Percentiles rank a stretch among this genome's conserved stretches.
Conservation (phyloP, 35 echinoderm and acorn worm species). For the Ophioderma brevispina region DNA sequence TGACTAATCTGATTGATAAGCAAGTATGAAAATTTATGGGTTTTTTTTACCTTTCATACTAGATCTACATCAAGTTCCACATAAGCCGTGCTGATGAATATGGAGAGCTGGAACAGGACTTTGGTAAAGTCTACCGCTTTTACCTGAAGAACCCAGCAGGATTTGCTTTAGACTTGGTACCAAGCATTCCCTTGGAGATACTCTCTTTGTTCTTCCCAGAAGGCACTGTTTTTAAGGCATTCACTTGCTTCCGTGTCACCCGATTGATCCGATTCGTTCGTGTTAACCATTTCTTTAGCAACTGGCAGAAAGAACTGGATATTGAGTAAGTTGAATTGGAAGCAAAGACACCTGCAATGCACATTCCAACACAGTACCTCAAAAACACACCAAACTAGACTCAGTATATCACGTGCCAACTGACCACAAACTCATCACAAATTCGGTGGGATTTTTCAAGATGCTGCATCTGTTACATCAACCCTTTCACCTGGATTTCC, state of each 20-base stretch:
- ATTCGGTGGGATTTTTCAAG: too few relatives aligned
- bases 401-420: too few relatives aligned
- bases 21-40: neutral
- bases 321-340: conserved; percentile 98
- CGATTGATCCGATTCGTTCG: conserved; percentile 76
- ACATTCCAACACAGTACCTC: too few relatives aligned
- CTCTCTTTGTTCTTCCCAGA: conserved; percentile 54
- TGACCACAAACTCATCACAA: too few relatives aligned
- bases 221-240: conserved; percentile 22
- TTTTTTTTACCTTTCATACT: neutral
- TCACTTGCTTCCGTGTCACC: conserved; percentile 63
- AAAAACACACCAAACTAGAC: too few relatives aligned
- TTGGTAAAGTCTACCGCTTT: conserved; percentile 87
- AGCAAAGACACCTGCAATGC: too few relatives aligned
- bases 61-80: conserved; percentile 99
- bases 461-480: too few relatives aligned
- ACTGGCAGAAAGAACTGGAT: conserved; percentile 94
- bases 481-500: too few relatives aligned
- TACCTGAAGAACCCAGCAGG: conserved; percentile 86
- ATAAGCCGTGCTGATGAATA: conserved; percentile 92
- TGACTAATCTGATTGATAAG: too few relatives aligned
- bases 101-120: conserved; percentile 86
- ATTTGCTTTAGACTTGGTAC: conserved; percentile 75
- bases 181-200: conserved; percentile 83
- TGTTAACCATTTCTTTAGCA: conserved; percentile 76